Conservation (phyloP, 2,113 vertebrate species). For the Mus pahari region DNA sequence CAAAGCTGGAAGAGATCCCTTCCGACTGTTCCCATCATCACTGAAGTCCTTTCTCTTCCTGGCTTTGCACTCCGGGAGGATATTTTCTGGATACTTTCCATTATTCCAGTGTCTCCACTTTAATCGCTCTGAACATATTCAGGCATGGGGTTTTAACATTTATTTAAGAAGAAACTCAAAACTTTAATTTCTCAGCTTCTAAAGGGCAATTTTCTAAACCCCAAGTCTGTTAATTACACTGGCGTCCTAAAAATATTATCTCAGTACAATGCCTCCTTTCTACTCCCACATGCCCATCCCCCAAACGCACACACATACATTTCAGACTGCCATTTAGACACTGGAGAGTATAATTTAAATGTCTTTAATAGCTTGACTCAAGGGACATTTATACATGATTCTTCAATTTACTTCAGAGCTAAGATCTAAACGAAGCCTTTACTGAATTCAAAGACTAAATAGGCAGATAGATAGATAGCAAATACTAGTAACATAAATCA, state of each 20-base stretch:
- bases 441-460: constrained; percentile 32
- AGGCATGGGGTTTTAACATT: background rate
- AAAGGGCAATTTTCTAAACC: constrained; percentile 69
- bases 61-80: background rate
- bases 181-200: constrained; percentile 69
- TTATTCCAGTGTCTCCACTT: constrained; percentile 20
- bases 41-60: background rate
- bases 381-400: constrained; percentile 66
- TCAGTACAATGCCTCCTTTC: constrained; percentile 70
- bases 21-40: background rate
- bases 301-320: background rate
- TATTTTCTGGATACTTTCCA: background rate
- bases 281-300: constrained; percentile 44
- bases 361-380: constrained; percentile 53
- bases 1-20: background rate
- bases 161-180: constrained; percentile 48
- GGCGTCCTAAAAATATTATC: constrained; percentile 76
- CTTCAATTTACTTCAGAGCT: constrained; percentile 63
- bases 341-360: constrained; percentile 64
- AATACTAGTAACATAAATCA: constrained; percentile 39
- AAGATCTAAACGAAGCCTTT: constrained; percentile 47
- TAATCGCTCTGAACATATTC: background rate
- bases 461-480: background rate
- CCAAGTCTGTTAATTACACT: constrained; percentile 48
- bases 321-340: constrained; percentile 63